Base-by-base conservation (phyloP, 1,140 invertebrate genomes). In the Acromyrmex echinatior region DNA sequence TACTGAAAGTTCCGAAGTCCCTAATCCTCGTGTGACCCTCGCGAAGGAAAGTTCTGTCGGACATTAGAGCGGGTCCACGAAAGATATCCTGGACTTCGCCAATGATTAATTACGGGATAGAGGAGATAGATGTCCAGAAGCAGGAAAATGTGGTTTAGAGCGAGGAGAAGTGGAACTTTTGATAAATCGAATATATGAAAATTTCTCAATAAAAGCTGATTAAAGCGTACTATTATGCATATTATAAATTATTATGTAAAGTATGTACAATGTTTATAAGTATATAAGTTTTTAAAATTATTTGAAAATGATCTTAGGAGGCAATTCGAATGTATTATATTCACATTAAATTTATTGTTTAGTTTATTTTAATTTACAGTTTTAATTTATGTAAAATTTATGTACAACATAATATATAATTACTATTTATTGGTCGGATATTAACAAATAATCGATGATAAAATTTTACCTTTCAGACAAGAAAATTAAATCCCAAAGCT, bases 71-170 rank as follows among this genome's bases (percentile, higher is more conserved):
- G 45, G 21, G 28, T 53, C 16, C 62, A 56, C 21, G 60, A 51
- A 85, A 80, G 86, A 66, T 73, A 62, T 10, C 53, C 60, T 39
- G 16, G 71, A 39, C 63, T 60, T 65, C 28, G 35, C n/a, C 77
- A 74, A 65, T 88, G 70, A 88, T 88, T 88, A 88, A 88, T 88
- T 88, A 84, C 78, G n/a, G 60, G 45, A 49, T 60, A 25, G 49
- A 68, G 12, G 9, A 62, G 63, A 88, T 80, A 25, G 45, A 76
- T 49, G 25, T 56, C 60, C 58, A 35, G n/a, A 25, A 39, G 56
- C 25, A 68, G 21, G 66, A 58, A 65, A 62, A 18, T 35, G 14
- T 53, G 68, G 62, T 51, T n/a, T 21, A 56, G 16, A 14, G 9
- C 16, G 76, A 77, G 31, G 71, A 85, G 56, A 31, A 74, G 70